Evolutionary conservation across 1,140 invertebrate genomes (phyloP).

Genomic region (Apis mellifera): Amel_HAv3.1 CM009944.2:4199501-4200000

Average conservation of each 20-base stretch:
- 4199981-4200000: slow-evolving; percentile 69
- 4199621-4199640: too few relatives aligned
- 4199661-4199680: neutral
- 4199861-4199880: slow-evolving; percentile 52
- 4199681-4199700: neutral
- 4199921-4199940: slow-evolving; percentile 41
- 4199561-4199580: too few relatives aligned
- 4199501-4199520: too few relatives aligned
- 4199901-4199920: slow-evolving; percentile 52
- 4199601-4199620: too few relatives aligned
- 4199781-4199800: slow-evolving; percentile 10
- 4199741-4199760: neutral
- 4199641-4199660: too few relatives aligned
- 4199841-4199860: slow-evolving; percentile 55
- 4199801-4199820: slow-evolving; percentile 14
- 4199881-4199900: slow-evolving; percentile 59
- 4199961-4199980: slow-evolving; percentile 59
- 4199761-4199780: neutral
- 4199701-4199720: neutral
- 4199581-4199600: too few relatives aligned
- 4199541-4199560: too few relatives aligned
- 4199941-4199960: slow-evolving; percentile 66
- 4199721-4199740: too few relatives aligned
- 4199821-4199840: slow-evolving; percentile 43
- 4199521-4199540: too few relatives aligned